Base-by-base conservation (phyloP, 2,113 vertebrate genomes). In the Myotis brandtii region DNA sequence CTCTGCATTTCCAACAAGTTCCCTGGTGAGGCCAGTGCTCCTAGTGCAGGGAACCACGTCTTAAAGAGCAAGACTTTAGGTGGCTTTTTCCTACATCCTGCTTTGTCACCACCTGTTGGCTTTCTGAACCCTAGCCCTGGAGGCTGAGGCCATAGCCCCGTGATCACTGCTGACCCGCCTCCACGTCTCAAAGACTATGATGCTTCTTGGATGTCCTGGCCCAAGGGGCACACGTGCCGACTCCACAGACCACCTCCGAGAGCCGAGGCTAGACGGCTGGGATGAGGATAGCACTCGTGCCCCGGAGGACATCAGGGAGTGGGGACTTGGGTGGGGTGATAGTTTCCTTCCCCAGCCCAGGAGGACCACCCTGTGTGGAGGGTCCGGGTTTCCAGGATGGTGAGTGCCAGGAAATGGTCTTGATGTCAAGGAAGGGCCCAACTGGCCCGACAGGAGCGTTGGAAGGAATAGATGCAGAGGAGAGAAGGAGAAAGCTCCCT, bases 391-490 rank as follows among this genome's bases (percentile, higher is more conserved):
- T 88, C 86, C 9, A 43, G 43, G 23, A 27, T 3, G 43, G 3
- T 1, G 1, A 48, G 40, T 3, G 12, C n/a, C 9, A 25, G 70
- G 83, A 69, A 73, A 66, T 32, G 72, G 76, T 20, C 54, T 67
- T 72, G 14, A 56, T 2, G 16, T 46, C 70, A 30, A 4, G 75
- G 93, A 34, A 75, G 48, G 48, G 69, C 30, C 34, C 40, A 70
- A 0, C 16, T 48, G 11, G 62, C 10, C 67, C 16, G 27, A 30
- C 0, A n/a, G 40, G 73, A 85, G 11, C 37, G 52, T 0, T 20
- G 64, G 62, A 79, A 84, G 89, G 40, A n/a, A 59, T 5, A n/a
- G 89, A 69, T 48, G 94, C 52, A 62, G 72, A 82, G 59, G 82
- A 79, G 79, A 73, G 37, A 40, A 52, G 56, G 73, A 59, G 77